Percentiles rank a stretch among this genome's conserved stretches.
phyloP scores from a whole-genome alignment of 2,888 invertebrate genomes.

The Schizotus pectinicornis region DNA sequence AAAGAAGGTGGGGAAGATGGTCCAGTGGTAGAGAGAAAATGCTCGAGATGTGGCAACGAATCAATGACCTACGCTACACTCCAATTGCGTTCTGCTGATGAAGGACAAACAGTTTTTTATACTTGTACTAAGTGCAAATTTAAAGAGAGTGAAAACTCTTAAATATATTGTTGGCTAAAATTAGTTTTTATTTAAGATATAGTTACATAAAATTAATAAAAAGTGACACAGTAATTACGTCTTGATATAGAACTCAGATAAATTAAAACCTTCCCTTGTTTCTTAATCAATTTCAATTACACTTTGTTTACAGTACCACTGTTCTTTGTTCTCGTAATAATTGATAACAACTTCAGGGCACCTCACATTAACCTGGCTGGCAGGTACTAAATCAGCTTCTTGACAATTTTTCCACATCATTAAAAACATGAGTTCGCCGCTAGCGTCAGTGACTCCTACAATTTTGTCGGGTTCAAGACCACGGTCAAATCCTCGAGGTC shows the following conservation, averaged over 20 bases:
- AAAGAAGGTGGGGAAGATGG: slow-evolving; percentile 68
- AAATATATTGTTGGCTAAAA: slow-evolving; percentile 20
- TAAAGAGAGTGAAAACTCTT: slow-evolving; percentile 79
- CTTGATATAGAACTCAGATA: not conserved
- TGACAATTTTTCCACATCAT: slow-evolving; percentile 82
- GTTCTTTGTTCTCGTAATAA: slow-evolving; percentile 66
- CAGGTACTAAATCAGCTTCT: slow-evolving; percentile 70
- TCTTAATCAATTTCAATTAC: slow-evolving; percentile 50
- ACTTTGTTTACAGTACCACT: slow-evolving; percentile 49
- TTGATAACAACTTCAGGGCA: slow-evolving; percentile 69
- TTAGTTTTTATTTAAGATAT: too few relatives aligned
- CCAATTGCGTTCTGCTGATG: slow-evolving; percentile 96
- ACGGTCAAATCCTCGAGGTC: slow-evolving; percentile 77
- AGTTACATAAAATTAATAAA: too few relatives aligned
- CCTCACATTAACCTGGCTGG: slow-evolving; percentile 66
- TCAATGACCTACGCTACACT: slow-evolving; percentile 95
- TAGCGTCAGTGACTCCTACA: slow-evolving; percentile 88
- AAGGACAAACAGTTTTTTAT: slow-evolving; percentile 99
- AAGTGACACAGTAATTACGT: too few relatives aligned
- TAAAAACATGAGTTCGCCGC: slow-evolving; percentile 85
- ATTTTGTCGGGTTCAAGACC: slow-evolving; percentile 84
- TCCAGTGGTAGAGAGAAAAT: slow-evolving; percentile 79
- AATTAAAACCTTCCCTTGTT: not conserved
- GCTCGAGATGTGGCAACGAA: slow-evolving; percentile 87
- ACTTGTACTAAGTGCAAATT: slow-evolving; percentile 92